Base-by-base conservation (phyloP, 2,797 vertebrate species). In the Eulemur albifrons region DNA sequence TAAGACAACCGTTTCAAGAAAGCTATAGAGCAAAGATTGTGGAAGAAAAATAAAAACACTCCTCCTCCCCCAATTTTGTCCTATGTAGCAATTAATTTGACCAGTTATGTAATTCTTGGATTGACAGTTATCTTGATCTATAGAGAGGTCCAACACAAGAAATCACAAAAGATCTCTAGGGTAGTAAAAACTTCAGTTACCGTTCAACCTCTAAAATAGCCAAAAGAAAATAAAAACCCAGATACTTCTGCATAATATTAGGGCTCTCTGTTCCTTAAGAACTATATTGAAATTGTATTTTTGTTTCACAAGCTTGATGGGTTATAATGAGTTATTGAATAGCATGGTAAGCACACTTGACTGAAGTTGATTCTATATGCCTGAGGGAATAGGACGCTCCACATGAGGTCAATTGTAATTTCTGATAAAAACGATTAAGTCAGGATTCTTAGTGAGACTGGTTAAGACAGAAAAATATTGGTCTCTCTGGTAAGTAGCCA, bases 51-150 rank as follows among this genome's bases (percentile, higher is more conserved):
- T 45, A 79, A 84, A 87, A 69, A 69, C 12, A 79, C 1, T 27
- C 15, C 15, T 2, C 13, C 21, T 14, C 10, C n/a, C 18, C 35
- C 12, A 70, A 50, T 75, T 92, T 88, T 79, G 11, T 70, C 11
- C 76, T 63, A 35, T 90, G n/a, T 93, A 84, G 63, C 35, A 83
- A 61, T 97, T 94, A 76, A 75, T 76, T 93, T 83, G 15, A 81
- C 12, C 7, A 75, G 12, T 93, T 83, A 79, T 80, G 2, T 92
- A 88, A 92, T 77, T 81, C 12, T 73, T 89, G 50, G 30, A 25
- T 84, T 69, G 43, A 88, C 21, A 83, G 35, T 54, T 70, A 91
- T 61, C 32, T 84, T 90, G 87, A 84, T 88, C 35, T 82, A 50
- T 25, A 69, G 45, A 88, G 18, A 88, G 5, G 7, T 48, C 18